Base-by-base conservation (phyloP, 2,888 invertebrate species). In the Rapana venosa region DNA sequence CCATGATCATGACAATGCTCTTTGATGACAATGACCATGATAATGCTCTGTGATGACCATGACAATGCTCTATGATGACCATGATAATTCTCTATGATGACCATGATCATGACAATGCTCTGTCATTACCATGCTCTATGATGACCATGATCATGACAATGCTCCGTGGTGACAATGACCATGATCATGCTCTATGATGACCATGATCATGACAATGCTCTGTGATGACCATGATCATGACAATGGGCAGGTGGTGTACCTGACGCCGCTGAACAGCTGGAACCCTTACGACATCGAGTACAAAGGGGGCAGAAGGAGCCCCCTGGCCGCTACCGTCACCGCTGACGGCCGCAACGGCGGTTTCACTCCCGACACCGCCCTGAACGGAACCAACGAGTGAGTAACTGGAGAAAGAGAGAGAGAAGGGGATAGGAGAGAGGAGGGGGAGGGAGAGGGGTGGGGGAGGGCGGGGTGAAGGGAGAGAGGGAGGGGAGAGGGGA, bases 231-330 rank as follows among this genome's bases (percentile, higher is more conserved):
- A 30, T 77, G 77, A 32, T 15, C 6, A n/a, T 77, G 22, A 32
- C 15, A n/a, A 30, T 58, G 30, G 5, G 0, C 86, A 87, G 87
- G 47, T 95, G 32, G 47, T 87, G 74, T 74, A 74, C 74, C 74
- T 87, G 47, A 87, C 70, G 1, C 87, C 87, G 0, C 87, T 87
- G 2, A 70, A 47, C 87, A 47, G 36, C 32, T 87, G 87, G 87
- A 87, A 87, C 47, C 87, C 87, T n/a, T 87, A 87, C 20, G 74
- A 87, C 74, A 35, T 87, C 5, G 85, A 61, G 35, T 66, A 87
- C 87, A 87, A 87, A 20, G 87, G 87, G 2, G 13, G 26, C 17
- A 11, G 36, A 1, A 22, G 74, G 47, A 35, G 35, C 6, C 26
- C 20, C 2, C 74, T 74, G 74, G 36, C 17, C 70, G 66, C 30